These are phyloP conservation scores for Eupithecia subfuscata DNA, from an alignment of 2,888 invertebrate genomes.

Conservation along the genomic window DNA sequence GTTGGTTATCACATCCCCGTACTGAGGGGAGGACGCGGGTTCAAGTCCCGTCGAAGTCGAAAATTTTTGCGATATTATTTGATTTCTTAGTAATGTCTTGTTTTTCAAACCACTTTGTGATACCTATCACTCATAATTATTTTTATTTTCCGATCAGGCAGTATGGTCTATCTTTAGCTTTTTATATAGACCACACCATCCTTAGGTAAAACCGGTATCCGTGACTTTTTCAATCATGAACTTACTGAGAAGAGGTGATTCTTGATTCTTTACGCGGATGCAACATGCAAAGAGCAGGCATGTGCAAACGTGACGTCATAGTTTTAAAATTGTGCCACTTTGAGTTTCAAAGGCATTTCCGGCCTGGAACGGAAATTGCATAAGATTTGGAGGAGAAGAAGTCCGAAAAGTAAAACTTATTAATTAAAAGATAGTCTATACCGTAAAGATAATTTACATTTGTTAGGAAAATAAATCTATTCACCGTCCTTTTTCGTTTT, in stretches of 20 bases:
- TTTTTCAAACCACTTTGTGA: neutral
- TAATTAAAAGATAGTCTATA: neutral
- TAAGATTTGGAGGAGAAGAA: neutral
- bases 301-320: conserved; percentile 14
- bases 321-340: conserved; percentile 1
- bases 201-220: conserved; percentile 22
- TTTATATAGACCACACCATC: conserved; percentile 19
- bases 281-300: conserved; percentile 16
- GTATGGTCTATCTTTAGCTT: conserved; percentile 12
- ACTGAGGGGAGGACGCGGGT: too few species aligned
- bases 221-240: conserved; percentile 21
- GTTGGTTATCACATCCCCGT: too few species aligned
- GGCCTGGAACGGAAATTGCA: neutral
- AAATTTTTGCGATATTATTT: too few species aligned
- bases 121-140: neutral
- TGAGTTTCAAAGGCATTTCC: conserved; percentile 12
- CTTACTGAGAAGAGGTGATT: conserved; percentile 35
- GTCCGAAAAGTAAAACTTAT: neutral
- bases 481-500: neutral
- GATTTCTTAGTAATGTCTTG: neutral
- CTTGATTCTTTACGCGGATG: conserved; percentile 27
- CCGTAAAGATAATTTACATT: neutral
- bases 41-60: too few species aligned
- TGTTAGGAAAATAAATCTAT: neutral
- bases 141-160: neutral